phyloP scores from a whole-genome alignment of 2,113 vertebrate genomes.

The Protobothrops flavoviridis region DNA sequence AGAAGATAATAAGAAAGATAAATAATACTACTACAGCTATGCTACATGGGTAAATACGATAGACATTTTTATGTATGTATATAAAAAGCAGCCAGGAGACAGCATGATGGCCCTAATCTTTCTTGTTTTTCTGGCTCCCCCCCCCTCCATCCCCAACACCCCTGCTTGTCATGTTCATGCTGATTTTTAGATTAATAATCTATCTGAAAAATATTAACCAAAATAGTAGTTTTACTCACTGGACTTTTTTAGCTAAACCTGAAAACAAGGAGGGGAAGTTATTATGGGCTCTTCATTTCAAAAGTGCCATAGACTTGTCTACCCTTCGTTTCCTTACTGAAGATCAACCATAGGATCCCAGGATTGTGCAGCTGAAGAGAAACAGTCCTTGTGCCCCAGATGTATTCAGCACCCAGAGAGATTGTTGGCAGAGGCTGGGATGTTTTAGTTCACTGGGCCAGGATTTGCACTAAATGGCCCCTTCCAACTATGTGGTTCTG shows the following conservation, averaged over 20 bases:
- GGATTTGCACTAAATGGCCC: not conserved
- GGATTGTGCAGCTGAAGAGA: not conserved
- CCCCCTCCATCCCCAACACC: not conserved
- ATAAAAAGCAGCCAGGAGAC: no score
- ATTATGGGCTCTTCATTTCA: not conserved
- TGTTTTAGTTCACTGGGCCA: not conserved
- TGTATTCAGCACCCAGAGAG: not conserved
- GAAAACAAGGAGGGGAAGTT: not conserved
- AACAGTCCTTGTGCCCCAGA: not conserved
- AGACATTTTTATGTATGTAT: no score
- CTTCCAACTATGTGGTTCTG: not conserved
- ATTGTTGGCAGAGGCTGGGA: not conserved
- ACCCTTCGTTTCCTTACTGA: not conserved
- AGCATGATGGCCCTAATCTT: no score
- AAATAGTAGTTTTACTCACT: not conserved
- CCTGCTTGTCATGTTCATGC: not conserved
- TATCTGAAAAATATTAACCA: not conserved
- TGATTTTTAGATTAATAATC: not conserved
- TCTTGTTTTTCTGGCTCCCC: not conserved
- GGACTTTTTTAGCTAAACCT: not conserved
- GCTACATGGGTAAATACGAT: no score
- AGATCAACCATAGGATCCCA: not conserved
- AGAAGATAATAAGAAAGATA: not conserved
- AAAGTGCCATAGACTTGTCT: not conserved
- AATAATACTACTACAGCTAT: not conserved